Base-by-base conservation (phyloP, 1,140 invertebrate species). In the Monomorium pharaonis region DNA sequence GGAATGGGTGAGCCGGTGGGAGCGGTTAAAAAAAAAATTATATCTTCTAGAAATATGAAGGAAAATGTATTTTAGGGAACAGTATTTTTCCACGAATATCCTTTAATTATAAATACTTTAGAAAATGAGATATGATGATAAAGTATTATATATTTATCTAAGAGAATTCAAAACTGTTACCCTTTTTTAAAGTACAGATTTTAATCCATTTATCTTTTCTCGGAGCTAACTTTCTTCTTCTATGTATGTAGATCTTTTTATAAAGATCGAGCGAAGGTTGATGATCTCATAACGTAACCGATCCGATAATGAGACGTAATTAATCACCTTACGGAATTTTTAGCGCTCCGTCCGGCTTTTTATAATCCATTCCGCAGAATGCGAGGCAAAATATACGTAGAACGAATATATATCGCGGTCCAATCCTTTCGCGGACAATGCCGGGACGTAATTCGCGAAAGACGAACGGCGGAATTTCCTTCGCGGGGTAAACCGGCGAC, bases 371-470 rank as follows among this genome's bases (percentile, higher is more conserved):
- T 14, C 7, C 21, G 16, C 14, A 14, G 37, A 44, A 27, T 27
- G 1, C 4, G 12, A 18, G 58, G 33, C 16, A 27, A 24, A 49
- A 44, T 30, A 49, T 7, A 14, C 30, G 9, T 54, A 21, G 30
- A 3, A 44, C 54, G 10, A 60, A 42, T 76, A 24, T 76, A 24
- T 24, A 75, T 56, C 51, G 21, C 33, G 30, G 3, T 75, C 16
- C 42, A 74, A 74, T 74, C 49, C 12, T 54, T 12, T 56, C 70
- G n/a, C 51, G 30, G 24, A 75, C 51, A 44, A 76, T 44, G 14
- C 14, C 54, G 54, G 33, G 24, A 42, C 16, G 24, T 18, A 63
- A 63, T 63, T 63, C 37, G 10, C 12, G 16, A 76, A 44, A 76
- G 63, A n/a, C 27, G 47, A 54, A 74, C 49, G 70, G 30, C n/a